A percentile compares a stretch with the other conserved stretches of the same genome.
Conservation (phyloP, 2,797 vertebrate species). For the Acanthurus lineatus region DNA sequence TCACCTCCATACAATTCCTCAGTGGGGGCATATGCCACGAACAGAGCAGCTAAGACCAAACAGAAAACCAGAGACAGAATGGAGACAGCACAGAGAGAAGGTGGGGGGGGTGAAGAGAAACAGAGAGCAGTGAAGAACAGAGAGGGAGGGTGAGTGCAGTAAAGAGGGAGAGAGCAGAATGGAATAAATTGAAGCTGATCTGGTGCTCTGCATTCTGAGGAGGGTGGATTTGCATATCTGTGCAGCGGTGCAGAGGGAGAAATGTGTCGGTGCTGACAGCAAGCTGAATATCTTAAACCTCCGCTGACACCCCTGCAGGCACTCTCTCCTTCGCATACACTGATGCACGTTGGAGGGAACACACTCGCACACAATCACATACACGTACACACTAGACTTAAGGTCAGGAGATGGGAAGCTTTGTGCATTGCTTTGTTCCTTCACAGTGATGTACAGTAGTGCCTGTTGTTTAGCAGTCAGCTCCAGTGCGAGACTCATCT, state of each 20-base stretch:
- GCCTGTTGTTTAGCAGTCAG: conserved; percentile 84
- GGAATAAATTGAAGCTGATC: conserved; percentile 89
- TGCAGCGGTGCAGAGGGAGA: conserved; percentile 88
- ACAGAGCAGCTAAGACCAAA: conserved; percentile 78
- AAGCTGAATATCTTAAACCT: conserved; percentile 87
- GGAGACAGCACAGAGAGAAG: conserved; percentile 48
- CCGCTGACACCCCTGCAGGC: conserved; percentile 83
- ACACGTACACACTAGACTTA: conserved; percentile 54
- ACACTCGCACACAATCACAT: conserved; percentile 29
- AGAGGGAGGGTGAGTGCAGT: conserved; percentile 63
- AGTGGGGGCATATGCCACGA: conserved; percentile 74
- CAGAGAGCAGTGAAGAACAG: conserved; percentile 55
- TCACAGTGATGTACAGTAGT: conserved; percentile 77
- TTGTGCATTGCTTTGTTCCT: conserved; percentile 78
- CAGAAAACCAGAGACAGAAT: conserved; percentile 74
- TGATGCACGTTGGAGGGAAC: conserved; percentile 53
- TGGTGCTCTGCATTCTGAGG: conserved; percentile 86
- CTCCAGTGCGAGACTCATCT: conserved; percentile 75
- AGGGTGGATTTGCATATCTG: conserved; percentile 88
- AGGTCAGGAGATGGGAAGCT: conserved; percentile 80
- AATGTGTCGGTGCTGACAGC: conserved; percentile 88
- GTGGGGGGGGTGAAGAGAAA: background rate
- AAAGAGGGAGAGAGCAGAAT: conserved; percentile 70
- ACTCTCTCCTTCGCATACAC: conserved; percentile 68
- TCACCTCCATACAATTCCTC: conserved; percentile 70